Conservation (phyloP, 2,797 vertebrate species). For the Coccyzus lansbergi region DNA sequence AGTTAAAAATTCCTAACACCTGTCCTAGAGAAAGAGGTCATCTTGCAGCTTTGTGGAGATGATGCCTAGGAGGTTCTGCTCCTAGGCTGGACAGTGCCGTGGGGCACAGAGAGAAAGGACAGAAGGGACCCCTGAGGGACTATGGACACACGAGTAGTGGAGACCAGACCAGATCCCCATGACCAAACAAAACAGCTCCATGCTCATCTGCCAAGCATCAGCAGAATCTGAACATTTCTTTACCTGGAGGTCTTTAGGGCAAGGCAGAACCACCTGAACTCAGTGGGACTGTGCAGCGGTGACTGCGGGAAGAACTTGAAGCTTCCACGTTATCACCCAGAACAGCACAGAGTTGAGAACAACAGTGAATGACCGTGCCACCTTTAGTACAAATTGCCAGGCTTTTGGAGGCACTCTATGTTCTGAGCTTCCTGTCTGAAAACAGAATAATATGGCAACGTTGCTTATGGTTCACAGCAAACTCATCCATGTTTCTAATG, state of each 20-base stretch:
- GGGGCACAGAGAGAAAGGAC: accelerated
- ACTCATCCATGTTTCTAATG: accelerated
- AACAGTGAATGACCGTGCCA: accelerated
- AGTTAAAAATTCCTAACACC: not conserved
- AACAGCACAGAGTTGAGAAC: not conserved
- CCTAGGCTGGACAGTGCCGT: accelerated
- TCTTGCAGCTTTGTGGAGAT: accelerated
- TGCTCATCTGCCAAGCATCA: accelerated
- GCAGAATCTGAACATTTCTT: accelerated
- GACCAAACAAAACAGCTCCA: accelerated
- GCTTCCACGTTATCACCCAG: not conserved
- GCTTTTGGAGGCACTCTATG: accelerated
- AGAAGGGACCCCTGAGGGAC: accelerated
- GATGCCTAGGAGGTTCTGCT: accelerated
- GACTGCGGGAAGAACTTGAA: not conserved
- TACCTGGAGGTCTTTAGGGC: not conserved
- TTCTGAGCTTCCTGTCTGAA: not conserved
- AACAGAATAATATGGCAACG: not conserved
- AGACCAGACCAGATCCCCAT: accelerated
- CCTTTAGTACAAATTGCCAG: not conserved
- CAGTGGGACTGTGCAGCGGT: too few species aligned
- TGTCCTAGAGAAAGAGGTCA: too few species aligned
- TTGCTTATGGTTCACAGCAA: not conserved
- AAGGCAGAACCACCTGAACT: not conserved
- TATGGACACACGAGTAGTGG: accelerated